Conservation (phyloP, 2,113 vertebrate species). For the Rhineura floridana region DNA sequence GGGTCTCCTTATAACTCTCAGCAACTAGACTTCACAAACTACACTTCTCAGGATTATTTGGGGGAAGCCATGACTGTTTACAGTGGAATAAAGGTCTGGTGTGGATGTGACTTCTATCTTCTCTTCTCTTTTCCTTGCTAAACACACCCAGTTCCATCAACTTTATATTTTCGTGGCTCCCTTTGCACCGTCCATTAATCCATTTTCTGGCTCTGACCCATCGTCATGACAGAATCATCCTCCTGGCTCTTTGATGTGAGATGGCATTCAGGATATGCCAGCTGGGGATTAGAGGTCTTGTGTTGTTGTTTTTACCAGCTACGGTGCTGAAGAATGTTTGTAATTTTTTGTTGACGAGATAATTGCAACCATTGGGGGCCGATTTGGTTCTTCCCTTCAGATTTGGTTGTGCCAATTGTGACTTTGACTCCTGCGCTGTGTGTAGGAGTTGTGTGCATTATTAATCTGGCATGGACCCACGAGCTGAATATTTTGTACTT, state of each 20-base stretch:
- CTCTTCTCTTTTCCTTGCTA: neutral
- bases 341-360: neutral
- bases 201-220: too few species aligned
- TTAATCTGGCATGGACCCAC: neutral
- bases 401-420: neutral
- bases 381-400: neutral
- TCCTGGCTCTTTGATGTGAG: neutral
- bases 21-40: too few species aligned
- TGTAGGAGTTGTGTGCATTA: neutral
- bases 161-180: neutral
- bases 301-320: slow-evolving; percentile 2
- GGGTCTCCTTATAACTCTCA: too few species aligned
- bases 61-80: too few species aligned
- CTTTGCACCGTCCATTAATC: neutral
- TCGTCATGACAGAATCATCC: neutral
- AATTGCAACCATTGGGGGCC: neutral
- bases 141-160: neutral
- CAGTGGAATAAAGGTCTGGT: too few species aligned
- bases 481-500: neutral
- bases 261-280: neutral
- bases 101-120: too few species aligned
- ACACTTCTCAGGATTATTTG: too few species aligned
- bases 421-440: too few species aligned
- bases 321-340: slow-evolving; percentile 17
- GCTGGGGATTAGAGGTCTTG: neutral